These are phyloP conservation scores for Talpa occidentalis DNA, from an alignment of 2,113 vertebrate genomes.

Conservation along the genomic window DNA sequence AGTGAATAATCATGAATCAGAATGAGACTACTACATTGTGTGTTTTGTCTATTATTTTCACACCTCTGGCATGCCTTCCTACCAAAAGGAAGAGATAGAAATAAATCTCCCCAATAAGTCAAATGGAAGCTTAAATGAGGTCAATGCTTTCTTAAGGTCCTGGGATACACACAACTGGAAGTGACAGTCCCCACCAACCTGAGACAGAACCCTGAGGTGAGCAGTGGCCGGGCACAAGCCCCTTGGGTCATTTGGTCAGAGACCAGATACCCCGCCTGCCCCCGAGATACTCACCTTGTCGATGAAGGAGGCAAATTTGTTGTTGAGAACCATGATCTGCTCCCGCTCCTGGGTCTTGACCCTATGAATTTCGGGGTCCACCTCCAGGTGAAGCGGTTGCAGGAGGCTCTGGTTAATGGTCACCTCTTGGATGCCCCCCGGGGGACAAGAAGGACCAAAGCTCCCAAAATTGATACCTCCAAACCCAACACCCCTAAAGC, in stretches of 20 bases:
- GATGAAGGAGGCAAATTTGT: constrained; percentile 90
- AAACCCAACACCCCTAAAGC: constrained; percentile 65
- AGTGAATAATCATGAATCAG: background rate
- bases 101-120: background rate
- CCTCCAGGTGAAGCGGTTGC: constrained; percentile 70
- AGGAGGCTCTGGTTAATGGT: constrained; percentile 80
- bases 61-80: background rate
- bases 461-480: constrained; percentile 46
- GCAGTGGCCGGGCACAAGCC: background rate
- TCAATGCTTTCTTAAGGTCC: background rate
- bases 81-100: background rate
- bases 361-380: constrained; percentile 81
- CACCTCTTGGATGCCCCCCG: constrained; percentile 71
- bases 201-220: background rate
- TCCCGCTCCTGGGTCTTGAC: constrained; percentile 88
- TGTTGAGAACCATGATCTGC: constrained; percentile 91
- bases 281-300: constrained; percentile 85
- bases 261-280: background rate
- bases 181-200: background rate
- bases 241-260: background rate
- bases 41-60: constrained; percentile 9
- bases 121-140: background rate
- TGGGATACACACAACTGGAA: background rate
- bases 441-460: constrained; percentile 55
- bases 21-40: background rate